Evolutionary conservation across 2,797 vertebrate species (phyloP), one percentile per base, ranked within the genome.

Genomic region (Scyliorhinus canicula): DNA sequence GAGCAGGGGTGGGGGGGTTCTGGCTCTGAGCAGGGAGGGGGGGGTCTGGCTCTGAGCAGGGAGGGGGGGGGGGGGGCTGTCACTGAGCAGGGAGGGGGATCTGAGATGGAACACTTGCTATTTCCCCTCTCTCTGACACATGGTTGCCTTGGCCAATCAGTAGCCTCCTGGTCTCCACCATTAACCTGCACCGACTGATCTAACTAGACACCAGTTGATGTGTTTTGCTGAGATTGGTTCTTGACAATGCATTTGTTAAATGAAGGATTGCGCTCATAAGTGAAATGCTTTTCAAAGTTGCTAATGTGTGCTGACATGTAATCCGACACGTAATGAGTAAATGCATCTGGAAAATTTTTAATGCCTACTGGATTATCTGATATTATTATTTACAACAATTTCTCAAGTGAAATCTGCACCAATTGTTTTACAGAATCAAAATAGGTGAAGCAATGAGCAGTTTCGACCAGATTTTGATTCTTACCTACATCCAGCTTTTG

Each of bases 51-150:
- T 16, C n/a, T n/a, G 77, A 44, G n/a, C 0, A 0, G 82, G 14
- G 79, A 4, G 14, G 4, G 79, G 7, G 28, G 0, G 1, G 0
- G 16, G 47, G 67, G 67, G 2, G 31, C 21, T 24, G 55, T 2
- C 16, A 93, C 12, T 21, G 52, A 40, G 52, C 0, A 14, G 77
- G 90, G 90, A 57, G 31, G 47, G 79, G 96, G 96, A 84, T 95
- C 96, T 71, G 96, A 52, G 26, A 47, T n/a, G 12, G 14, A 60
- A 19, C 31, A 0, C 52, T 31, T 28, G 5, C 14, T 57, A 28
- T n/a, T 88, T 88, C 52, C 47, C 47, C 47, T 86, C 84, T 44
- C 44, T 85, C 82, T 50, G 52, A 86, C 9, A 3, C 50, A 0
- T 67, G 65, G 4, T 14, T 84, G 35, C 11, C 2, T 9, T n/a